Evolutionary conservation across 2,113 vertebrate species (phyloP).

Genomic region (Arothron firmamentum): DNA sequence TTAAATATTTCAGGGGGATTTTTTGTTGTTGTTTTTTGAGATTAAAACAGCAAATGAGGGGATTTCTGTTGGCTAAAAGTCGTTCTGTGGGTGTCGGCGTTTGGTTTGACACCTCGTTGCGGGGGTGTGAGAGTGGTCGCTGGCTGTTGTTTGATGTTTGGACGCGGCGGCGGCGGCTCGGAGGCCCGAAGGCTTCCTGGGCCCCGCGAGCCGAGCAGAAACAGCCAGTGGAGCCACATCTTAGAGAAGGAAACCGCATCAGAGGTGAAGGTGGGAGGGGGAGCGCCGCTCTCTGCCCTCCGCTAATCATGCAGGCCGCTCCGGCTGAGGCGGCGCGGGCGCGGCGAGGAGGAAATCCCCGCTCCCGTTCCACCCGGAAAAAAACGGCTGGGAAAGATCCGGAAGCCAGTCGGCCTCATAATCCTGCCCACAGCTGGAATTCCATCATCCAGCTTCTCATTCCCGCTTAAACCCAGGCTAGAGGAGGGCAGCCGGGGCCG

Average conservation of each 20-base stretch:
- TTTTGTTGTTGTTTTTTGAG: no score
- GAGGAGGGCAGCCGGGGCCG: constrained; percentile 52
- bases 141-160: constrained; percentile 36
- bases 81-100: neutral
- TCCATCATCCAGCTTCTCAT: constrained; percentile 61
- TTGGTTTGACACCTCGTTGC: constrained; percentile 8
- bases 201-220: constrained; percentile 23
- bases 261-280: neutral
- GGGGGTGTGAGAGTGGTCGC: constrained; percentile 27
- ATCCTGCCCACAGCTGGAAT: constrained; percentile 61
- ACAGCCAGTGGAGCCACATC: constrained; percentile 30
- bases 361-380: constrained; percentile 50
- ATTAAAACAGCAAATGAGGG: no score
- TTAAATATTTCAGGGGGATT: no score
- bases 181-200: no score
- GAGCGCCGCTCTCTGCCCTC: constrained; percentile 33
- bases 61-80: no score
- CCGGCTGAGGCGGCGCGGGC: constrained; percentile 25
- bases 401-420: constrained; percentile 52
- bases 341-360: constrained; percentile 43
- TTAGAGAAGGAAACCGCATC: constrained; percentile 51
- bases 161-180: neutral
- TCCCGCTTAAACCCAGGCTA: constrained; percentile 48
- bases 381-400: constrained; percentile 52
- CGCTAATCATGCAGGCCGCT: constrained; percentile 45